Base-by-base conservation (phyloP, 2,797 vertebrate species). In the Geotrypetes seraphini region DNA sequence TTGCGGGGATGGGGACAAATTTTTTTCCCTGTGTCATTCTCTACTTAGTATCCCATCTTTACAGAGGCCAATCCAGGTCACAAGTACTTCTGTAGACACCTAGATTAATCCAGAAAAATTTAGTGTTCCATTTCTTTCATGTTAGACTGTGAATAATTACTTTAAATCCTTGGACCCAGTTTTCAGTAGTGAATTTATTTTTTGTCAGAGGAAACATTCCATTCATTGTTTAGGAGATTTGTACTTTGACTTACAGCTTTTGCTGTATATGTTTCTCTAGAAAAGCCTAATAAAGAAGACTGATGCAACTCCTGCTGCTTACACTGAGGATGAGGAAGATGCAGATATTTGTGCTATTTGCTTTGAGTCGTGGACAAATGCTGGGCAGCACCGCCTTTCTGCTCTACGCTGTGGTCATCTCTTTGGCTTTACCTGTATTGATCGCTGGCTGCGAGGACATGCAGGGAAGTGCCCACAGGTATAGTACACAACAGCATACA, bases 401-500 rank as follows among this genome's bases (percentile, higher is more conserved):
- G 79, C 94, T 0, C 56, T 99, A 60, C 89, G 89, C 7, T 99
- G 95, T 5, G 95, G 95, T 1, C 95, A 99, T 41, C 84, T 97
- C 1, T 99, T 99, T 12, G 95, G 95, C 23, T 86, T 74, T 59
- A 84, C 64, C 0, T 99, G 95, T 69, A 97, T 99, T 20, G 78
- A 85, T 3, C 88, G 79, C 35, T 99, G 95, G 95, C 78, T 99
- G 27, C 88, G 55, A 29, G 79, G 87, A 12, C 88, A 91, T 54
- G 75, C 87, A 19, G 83, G 81, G 16, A 97, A 93, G 59, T 99
- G 95, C 38, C 95, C 95, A 0, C 95, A 99, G 91, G 95, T 97
- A 55, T 51, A 62, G 38, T 6, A 8, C 5, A 8, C 5, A 5
- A 8, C 8, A 23, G 11, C 11, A 22, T 9, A 10, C 8, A 23